A percentile compares a stretch with the other conserved stretches of the same genome.
Conservation (phyloP, 2,113 vertebrate genomes). For the Labrus mixtus region DNA sequence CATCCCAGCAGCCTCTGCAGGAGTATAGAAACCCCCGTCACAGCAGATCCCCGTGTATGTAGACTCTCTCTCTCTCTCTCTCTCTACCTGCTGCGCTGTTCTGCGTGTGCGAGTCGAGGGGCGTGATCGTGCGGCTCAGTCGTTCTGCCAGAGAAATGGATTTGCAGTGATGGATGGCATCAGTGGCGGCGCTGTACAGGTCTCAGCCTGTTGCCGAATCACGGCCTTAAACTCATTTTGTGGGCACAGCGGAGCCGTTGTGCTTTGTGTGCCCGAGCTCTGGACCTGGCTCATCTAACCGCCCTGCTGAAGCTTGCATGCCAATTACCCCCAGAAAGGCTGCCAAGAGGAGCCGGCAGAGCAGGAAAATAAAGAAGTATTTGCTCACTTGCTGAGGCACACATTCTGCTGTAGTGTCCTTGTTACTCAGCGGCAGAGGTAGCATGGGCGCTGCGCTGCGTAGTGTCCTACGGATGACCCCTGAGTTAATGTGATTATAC, state of each 20-base stretch:
- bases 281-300: slow-evolving; percentile 60
- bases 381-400: slow-evolving; percentile 47
- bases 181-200: slow-evolving; percentile 43
- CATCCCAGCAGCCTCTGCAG: neutral
- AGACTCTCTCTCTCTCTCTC: too few relatives aligned
- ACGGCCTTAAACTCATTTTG: slow-evolving; percentile 64
- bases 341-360: slow-evolving; percentile 48
- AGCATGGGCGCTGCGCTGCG: neutral
- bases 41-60: neutral
- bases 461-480: slow-evolving; percentile 14
- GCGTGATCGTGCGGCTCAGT: slow-evolving; percentile 34
- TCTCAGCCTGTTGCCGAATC: slow-evolving; percentile 71
- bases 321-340: slow-evolving; percentile 60
- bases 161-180: slow-evolving; percentile 67
- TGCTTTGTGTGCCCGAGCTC: slow-evolving; percentile 55
- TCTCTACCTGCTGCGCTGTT: slow-evolving; percentile 19
- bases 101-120: slow-evolving; percentile 17
- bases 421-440: slow-evolving; percentile 28
- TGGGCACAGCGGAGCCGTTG: slow-evolving; percentile 72
- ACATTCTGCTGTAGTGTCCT: slow-evolving; percentile 36
- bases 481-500: slow-evolving; percentile 27
- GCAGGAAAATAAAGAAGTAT: slow-evolving; percentile 47
- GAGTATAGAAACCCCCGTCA: neutral
- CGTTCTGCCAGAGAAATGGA: slow-evolving; percentile 61
- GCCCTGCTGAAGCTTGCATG: slow-evolving; percentile 65